Base-by-base conservation (phyloP, 2,113 vertebrate genomes). In the Microcebus lehilahytsara region DNA sequence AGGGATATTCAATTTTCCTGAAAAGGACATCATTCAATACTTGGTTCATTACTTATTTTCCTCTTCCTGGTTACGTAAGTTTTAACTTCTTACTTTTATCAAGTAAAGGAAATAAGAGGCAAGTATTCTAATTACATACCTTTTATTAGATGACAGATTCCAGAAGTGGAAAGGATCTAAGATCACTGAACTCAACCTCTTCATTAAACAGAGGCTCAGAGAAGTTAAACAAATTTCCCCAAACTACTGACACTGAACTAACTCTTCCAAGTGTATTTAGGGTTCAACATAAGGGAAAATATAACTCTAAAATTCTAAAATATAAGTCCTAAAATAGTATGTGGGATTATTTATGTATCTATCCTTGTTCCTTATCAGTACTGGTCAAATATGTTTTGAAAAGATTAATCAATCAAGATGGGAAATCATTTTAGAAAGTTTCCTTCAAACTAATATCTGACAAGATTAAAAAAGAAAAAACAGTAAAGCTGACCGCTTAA, bases 121-220 rank as follows among this genome's bases (percentile, higher is more conserved):
- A 91, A 64, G 6, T 49, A 77, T 83, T 72, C 46, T 66, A 93
- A 78, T 62, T 60, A 67, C 0, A 79, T 6, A 74, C 13, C 92
- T 85, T 91, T 89, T 77, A 71, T n/a, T 49, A 64, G 32, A 91
- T 34, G 40, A 81, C 11, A 81, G 56, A 74, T 89, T 94, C n/a
- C 30, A 84, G 34, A 86, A 89, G 22, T 64, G 3, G 71, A 93
- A 83, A 84, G 49, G 30, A 71, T 75, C 49, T 79, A 14, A 42
- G 17, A 80, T 64, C 5, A 66, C 58, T 80, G 37, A 85, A 56
- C 6, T 42, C 37, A 95, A 86, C 0, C 9, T 75, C 40, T 74
- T 97, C 53, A 92, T 79, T 97, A 74, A 85, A 77, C 19, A 96
- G 27, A 56, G 34, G 37, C 19, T 66, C 46, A 91, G 27, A 77